These are phyloP conservation scores for Chrysopilus asiliformis DNA, from an alignment of 2,888 invertebrate genomes.

Conservation along the genomic window DNA sequence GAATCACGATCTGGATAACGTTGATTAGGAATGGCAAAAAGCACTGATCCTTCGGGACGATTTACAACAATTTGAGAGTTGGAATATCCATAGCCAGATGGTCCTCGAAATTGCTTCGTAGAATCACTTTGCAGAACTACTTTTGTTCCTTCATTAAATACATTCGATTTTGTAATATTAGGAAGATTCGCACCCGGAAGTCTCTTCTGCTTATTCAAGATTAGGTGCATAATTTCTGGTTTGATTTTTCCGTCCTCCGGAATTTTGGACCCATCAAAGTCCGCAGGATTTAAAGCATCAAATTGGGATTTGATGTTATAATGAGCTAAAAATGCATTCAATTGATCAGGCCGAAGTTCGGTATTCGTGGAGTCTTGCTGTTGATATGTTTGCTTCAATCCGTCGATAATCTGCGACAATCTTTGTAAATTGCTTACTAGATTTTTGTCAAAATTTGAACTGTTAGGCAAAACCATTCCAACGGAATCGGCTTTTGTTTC, in stretches of 20 bases:
- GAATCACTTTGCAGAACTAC: no score
- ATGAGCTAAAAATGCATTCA: constrained; percentile 34
- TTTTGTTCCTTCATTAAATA: neutral
- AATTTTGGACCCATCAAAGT: constrained; percentile 9
- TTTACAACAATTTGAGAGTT: constrained; percentile 35
- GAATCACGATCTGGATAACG: constrained; percentile 2
- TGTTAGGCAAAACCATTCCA: neutral
- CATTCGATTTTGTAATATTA: constrained; percentile 3
- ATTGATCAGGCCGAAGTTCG: constrained; percentile 32
- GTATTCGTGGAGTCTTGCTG: constrained; percentile 20
- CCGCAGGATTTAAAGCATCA: constrained; percentile 21
- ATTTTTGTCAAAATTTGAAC: constrained; percentile 26
- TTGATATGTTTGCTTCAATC: constrained; percentile 28
- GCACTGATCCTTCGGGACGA: constrained; percentile 32
- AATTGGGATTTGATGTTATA: constrained; percentile 32
- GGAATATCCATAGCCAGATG: constrained; percentile 20
- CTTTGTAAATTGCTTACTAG: constrained; percentile 32
- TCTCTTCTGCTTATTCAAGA: constrained; percentile 15
- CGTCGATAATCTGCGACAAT: constrained; percentile 32
- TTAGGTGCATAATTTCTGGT: constrained; percentile 13
- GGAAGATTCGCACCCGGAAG: neutral
- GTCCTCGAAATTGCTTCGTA: constrained; percentile 11
- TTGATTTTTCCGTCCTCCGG: constrained; percentile 15
- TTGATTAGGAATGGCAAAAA: constrained; percentile 24
- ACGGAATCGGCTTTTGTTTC: constrained; percentile 7